Percentiles rank a stretch among this genome's conserved stretches.
Conservation (phyloP, 2,113 vertebrate species). For the Spea multiplicata region DNA sequence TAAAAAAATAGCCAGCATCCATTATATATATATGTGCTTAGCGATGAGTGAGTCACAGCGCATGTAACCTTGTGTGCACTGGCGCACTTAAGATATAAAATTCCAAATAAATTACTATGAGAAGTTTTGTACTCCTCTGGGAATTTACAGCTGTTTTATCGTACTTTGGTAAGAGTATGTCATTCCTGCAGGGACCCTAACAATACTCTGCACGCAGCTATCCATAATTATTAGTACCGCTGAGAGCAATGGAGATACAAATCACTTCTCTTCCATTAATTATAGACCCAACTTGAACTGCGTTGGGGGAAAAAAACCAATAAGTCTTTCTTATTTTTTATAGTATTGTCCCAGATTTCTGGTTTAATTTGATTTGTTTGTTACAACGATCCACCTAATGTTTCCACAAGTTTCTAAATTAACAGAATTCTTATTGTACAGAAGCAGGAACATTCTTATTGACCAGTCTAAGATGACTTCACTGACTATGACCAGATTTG, state of each 20-base stretch:
- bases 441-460: background rate
- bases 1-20: conserved; percentile 5
- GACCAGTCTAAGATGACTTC: background rate
- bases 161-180: conserved; percentile 38
- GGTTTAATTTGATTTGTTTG: conserved; percentile 26
- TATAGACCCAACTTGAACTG: conserved; percentile 2
- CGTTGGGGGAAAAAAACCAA: background rate
- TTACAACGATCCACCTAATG: conserved; percentile 6
- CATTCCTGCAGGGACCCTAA: conserved; percentile 28
- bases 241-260: conserved; percentile 12
- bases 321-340: conserved; percentile 24
- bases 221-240: conserved; percentile 29
- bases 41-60: conserved; percentile 22
- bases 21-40: background rate
- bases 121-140: conserved; percentile 32
- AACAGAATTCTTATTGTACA: conserved; percentile 3
- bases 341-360: conserved; percentile 3
- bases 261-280: conserved; percentile 24
- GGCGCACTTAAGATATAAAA: conserved; percentile 22
- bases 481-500: background rate
- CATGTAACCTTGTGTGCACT: conserved; percentile 37
- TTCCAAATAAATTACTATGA: conserved; percentile 35
- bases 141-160: conserved; percentile 43
- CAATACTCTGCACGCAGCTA: conserved; percentile 21
- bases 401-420: conserved; percentile 14